Evolutionary conservation across 2,797 vertebrate species (phyloP).

Genomic region (Sorex maritimensis): DNA sequence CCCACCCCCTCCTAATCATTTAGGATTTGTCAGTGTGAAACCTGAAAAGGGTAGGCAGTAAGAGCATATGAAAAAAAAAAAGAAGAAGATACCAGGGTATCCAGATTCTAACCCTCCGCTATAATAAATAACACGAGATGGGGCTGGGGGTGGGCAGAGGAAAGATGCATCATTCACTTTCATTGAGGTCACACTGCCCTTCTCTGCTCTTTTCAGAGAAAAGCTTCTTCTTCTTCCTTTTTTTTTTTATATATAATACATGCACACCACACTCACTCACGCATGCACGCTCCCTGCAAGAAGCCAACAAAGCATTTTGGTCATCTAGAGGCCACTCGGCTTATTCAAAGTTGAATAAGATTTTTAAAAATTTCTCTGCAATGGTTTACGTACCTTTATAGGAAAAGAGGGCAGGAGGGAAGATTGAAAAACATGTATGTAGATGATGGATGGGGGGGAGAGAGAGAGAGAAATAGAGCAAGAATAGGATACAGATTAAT

Average conservation of each 20-base stretch:
- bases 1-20: slow-evolving; percentile 35
- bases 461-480: background rate
- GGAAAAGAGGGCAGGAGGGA: slow-evolving; percentile 70
- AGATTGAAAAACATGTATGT: slow-evolving; percentile 76
- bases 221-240: slow-evolving; percentile 54
- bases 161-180: slow-evolving; percentile 84
- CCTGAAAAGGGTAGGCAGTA: slow-evolving; percentile 56
- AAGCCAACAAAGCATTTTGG: slow-evolving; percentile 81
- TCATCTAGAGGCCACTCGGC: slow-evolving; percentile 78
- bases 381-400: slow-evolving; percentile 75
- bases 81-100: background rate
- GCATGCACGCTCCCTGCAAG: slow-evolving; percentile 69
- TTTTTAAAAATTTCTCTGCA: slow-evolving; percentile 77
- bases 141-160: slow-evolving; percentile 72
- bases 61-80: slow-evolving; percentile 59
- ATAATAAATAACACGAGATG: slow-evolving; percentile 82
- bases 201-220: slow-evolving; percentile 81
- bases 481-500: slow-evolving; percentile 49
- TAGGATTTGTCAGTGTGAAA: slow-evolving; percentile 73
- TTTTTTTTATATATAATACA: slow-evolving; percentile 59
- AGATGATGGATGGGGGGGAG: slow-evolving; percentile 63
- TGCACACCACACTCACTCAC: slow-evolving; percentile 77
- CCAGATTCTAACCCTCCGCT: slow-evolving; percentile 73
- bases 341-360: slow-evolving; percentile 84
- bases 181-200: slow-evolving; percentile 81